Evolutionary conservation across 1,140 invertebrate species (phyloP).

Genomic region (Melipona quadrifasciata): DNA sequence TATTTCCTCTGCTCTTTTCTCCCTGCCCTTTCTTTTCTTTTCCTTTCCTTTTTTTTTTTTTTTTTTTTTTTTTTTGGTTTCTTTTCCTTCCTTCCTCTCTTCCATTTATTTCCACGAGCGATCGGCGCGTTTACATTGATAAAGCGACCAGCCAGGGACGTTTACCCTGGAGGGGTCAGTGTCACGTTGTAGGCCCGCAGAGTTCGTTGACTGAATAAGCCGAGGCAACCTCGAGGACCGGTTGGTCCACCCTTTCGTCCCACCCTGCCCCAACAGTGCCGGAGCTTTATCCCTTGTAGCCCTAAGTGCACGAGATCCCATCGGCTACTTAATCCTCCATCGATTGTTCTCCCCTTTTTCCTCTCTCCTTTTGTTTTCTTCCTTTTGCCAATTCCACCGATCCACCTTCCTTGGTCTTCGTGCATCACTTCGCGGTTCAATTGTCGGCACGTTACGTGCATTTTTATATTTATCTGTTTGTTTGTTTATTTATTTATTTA

Average conservation of each 20-base stretch:
- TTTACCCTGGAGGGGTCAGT: constrained; percentile 68
- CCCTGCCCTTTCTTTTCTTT: neutral
- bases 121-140: constrained; percentile 48
- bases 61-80: no score
- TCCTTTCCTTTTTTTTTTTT: neutral
- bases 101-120: constrained; percentile 10
- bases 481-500: no score
- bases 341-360: constrained; percentile 17
- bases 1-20: no score
- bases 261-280: constrained; percentile 57
- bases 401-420: neutral
- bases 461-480: no score
- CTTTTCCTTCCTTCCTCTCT: neutral
- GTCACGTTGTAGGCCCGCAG: constrained; percentile 53
- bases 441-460: no score
- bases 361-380: neutral
- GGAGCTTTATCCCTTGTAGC: constrained; percentile 49
- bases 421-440: no score
- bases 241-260: constrained; percentile 66
- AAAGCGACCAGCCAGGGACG: constrained; percentile 52
- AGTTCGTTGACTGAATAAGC: constrained; percentile 69
- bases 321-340: constrained; percentile 30
- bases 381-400: neutral
- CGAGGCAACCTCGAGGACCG: constrained; percentile 64
- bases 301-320: constrained; percentile 40